Percentiles rank a stretch among this genome's conserved stretches.
Conservation (phyloP, 64 coral and sea anemone species). For the Anthopleura sola region DNA sequence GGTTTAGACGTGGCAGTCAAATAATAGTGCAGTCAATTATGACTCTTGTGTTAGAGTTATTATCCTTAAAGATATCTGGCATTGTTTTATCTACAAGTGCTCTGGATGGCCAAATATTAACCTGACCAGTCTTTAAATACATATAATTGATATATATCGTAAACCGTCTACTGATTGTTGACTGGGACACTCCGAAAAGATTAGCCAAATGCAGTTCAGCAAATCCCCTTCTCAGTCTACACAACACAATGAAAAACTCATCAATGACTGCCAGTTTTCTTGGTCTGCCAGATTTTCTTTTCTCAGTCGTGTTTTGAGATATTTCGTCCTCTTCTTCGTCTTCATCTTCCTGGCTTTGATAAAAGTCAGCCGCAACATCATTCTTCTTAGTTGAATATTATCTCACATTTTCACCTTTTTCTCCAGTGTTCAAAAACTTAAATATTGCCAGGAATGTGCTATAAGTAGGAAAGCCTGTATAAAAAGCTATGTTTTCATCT, state of each 20-base stretch:
- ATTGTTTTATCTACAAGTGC: constrained; percentile 26
- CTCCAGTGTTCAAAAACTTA: constrained; percentile 36
- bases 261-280: constrained; percentile 31
- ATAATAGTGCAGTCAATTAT: constrained; percentile 36
- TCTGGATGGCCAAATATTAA: constrained; percentile 47
- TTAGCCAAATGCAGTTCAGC: constrained; percentile 14
- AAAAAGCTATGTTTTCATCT: constrained; percentile 43
- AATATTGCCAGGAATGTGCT: constrained; percentile 26
- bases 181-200: constrained; percentile 20
- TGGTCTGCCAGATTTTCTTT: constrained; percentile 13
- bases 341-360: constrained; percentile 21
- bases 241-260: constrained; percentile 39
- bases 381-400: constrained; percentile 30
- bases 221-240: constrained; percentile 24
- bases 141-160: constrained; percentile 43
- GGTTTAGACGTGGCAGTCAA: not conserved
- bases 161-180: constrained; percentile 45
- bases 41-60: constrained; percentile 16
- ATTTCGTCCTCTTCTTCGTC: not conserved
- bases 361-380: constrained; percentile 20
- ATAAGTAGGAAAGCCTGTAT: constrained; percentile 42
- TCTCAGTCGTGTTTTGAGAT: not conserved
- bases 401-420: constrained; percentile 37
- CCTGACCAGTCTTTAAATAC: constrained; percentile 37
- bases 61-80: constrained; percentile 44